These are phyloP conservation scores for Lithophane socia DNA, from an alignment of 2,888 invertebrate species.

Conservation along the genomic window DNA sequence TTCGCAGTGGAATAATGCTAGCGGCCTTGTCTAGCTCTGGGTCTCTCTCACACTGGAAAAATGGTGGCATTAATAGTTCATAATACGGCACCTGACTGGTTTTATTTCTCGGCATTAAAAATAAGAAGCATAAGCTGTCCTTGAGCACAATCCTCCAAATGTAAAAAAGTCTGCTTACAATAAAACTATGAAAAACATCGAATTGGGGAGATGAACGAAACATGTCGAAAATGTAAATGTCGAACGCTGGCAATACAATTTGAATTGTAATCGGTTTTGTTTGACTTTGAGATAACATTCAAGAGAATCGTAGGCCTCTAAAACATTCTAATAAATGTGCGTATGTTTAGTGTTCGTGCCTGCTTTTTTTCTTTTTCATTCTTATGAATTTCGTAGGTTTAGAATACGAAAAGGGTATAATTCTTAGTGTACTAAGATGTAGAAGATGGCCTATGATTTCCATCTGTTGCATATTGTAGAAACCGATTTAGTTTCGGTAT, in stretches of 20 bases:
- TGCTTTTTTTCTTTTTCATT: neutral
- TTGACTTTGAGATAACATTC: constrained; percentile 51
- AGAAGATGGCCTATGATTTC: neutral
- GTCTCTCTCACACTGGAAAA: no score
- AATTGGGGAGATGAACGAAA: constrained; percentile 5
- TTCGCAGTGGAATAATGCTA: no score
- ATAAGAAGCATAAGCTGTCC: neutral
- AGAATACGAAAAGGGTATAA: neutral
- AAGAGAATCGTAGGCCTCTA: constrained; percentile 10
- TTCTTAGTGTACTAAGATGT: neutral
- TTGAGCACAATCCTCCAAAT: constrained; percentile 5
- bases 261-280: constrained; percentile 52
- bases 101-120: neutral
- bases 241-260: constrained; percentile 30
- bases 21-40: no score
- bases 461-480: neutral
- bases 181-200: constrained; percentile 22
- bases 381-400: neutral
- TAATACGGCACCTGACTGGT: neutral
- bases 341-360: neutral
- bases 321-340: constrained; percentile 18
- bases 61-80: no score
- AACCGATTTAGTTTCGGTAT: neutral
- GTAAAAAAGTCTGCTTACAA: neutral
- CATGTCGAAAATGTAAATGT: constrained; percentile 35